Evolutionary conservation across 1,140 invertebrate genomes (phyloP), one percentile per base, ranked within the genome.

Genomic region (Cheumatopsyche charites): DNA sequence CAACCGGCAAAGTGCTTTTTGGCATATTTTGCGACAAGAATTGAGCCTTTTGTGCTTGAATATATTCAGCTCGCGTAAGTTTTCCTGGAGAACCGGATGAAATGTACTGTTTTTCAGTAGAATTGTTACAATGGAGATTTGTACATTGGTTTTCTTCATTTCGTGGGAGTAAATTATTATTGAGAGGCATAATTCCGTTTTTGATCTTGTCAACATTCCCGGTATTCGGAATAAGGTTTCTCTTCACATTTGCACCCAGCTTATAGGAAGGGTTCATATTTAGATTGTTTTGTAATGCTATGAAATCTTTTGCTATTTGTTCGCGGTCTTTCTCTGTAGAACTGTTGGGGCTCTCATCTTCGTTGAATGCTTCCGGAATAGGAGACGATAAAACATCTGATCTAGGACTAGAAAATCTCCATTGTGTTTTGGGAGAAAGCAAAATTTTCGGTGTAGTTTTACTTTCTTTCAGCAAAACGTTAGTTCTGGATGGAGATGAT

Each of bases 311-410:
- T 17, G 62, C 23, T 9, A 77, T 62, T 47, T 71, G 67, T 62
- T 49, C 43, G 25, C 80, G 79, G 75, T 77, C 76, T 78, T 81
- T 85, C 77, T 84, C 84, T 47, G 78, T 80, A n/a, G 84, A 85
- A 77, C 83, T 85, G 71, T 82, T 84, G 1, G 83, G 83, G 74
- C 80, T 84, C 73, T 91, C 89, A 77, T 91, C 90, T 83, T 91
- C 90, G 76, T 88, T 88, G 78, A 89, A 88, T 75, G 88, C 93
- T 84, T 95, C 93, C n/a, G 89, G 88, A 79, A 95, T 95, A 55
- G 92, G 92, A 6, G 91, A 92, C 12, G 92, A 92, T 73, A 94
- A 86, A 17, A 94, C 92, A 77, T 94, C 91, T 9, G 90, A 92
- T 76, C 91, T 83, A 1, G 91, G 90, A 75, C 88, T 90, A 21